Base-by-base conservation (phyloP, 2,113 vertebrate genomes). In the Pteruthius melanotis region DNA sequence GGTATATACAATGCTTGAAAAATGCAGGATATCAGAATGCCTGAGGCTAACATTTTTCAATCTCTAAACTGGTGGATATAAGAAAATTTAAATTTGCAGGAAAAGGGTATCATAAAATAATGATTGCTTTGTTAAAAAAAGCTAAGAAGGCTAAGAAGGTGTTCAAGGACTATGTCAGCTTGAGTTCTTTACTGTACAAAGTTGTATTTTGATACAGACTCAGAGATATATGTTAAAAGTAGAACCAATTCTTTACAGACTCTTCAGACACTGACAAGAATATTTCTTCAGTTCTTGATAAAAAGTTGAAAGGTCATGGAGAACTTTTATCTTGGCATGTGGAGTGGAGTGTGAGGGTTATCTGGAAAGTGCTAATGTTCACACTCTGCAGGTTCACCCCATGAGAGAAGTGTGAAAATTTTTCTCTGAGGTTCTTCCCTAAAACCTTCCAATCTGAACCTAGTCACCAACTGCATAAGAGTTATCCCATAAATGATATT, bases 11-110 rank as follows among this genome's bases (percentile, higher is more conserved):
- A 16, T 82, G 69, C 63, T 97, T 97, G 71, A 20, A 84, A 97
- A 90, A 15, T 78, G 45, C 61, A 92, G 33, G 47, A 96, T 95
- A 94, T 91, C 65, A 96, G 74, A 94, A 87, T 53, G 74, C 80
- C 94, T 35, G 69, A 39, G 91, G 64, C 56, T 94, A 85, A 86
- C 4, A 53, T 80, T 96, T 96, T 95, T 96, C 94, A 93, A 64
- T 90, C 90, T 97, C 60, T 82, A 76, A 80, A 82, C 45, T 7
- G 49, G 61, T 42, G 19, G 54, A 50, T 76, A 17, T 75, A 45
- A 61, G 21, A 70, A 52, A 89, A 95, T 71, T 79, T 71, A 87
- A 57, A 42, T 83, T 94, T 95, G 5, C 37, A 87, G 57, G 49
- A 78, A 71, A 74, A 81, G 9, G 10, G 15, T 15, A 72, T 21